A percentile compares a stretch with the other conserved stretches of the same genome.
Conservation (phyloP, 2,113 vertebrate genomes). For the Grallaria varia region DNA sequence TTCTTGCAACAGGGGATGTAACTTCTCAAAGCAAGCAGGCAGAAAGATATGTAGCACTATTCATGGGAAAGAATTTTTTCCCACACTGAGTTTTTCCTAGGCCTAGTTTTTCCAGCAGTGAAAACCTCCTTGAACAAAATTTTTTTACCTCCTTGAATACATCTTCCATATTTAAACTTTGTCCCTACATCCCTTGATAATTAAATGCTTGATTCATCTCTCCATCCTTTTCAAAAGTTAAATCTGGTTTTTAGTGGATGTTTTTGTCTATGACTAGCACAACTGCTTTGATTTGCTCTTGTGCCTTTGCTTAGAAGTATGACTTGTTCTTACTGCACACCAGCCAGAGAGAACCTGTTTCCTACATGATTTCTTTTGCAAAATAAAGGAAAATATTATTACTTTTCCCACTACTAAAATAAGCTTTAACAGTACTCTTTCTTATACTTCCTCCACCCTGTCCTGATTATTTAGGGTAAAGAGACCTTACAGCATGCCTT, state of each 20-base stretch:
- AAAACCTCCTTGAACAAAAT: not conserved
- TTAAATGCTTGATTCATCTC: not conserved
- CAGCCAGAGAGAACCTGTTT: not conserved
- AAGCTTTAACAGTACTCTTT: not conserved
- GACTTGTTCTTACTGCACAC: not conserved
- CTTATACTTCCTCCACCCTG: not conserved
- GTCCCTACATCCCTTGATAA: not conserved
- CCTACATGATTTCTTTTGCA: not conserved
- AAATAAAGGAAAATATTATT: not conserved
- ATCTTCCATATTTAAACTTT: not conserved
- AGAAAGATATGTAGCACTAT: too few species aligned
- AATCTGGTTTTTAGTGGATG: not conserved
- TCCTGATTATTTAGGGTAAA: not conserved
- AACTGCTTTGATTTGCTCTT: not conserved
- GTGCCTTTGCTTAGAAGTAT: not conserved
- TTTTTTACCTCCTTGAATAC: not conserved
- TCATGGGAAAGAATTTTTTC: too few species aligned
- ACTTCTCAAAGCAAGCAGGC: too few species aligned
- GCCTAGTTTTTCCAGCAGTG: not conserved
- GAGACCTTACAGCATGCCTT: not conserved
- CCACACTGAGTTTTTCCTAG: too few species aligned
- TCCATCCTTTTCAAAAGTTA: not conserved
- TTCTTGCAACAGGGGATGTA: too few species aligned
- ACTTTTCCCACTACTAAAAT: not conserved
- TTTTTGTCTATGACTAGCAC: not conserved